A percentile compares a stretch with the other conserved stretches of the same genome.
Evolutionary conservation across 2,113 vertebrate species (phyloP).

Genomic region (Casuarius casuarius): DNA sequence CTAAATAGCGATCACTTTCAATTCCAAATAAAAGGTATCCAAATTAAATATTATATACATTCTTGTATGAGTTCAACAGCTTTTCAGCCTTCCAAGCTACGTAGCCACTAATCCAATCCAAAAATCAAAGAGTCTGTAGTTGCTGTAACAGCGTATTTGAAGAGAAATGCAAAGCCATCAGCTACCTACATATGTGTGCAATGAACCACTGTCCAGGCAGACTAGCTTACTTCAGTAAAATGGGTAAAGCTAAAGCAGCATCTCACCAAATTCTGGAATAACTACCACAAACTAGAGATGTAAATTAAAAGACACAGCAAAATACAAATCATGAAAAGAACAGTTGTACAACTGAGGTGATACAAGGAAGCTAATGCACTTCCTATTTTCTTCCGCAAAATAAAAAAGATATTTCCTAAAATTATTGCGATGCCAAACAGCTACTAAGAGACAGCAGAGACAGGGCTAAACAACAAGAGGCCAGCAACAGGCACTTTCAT

Average conservation of each 20-base stretch:
- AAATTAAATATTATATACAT: background rate
- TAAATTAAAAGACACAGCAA: background rate
- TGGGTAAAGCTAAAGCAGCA: background rate
- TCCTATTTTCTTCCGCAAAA: fast-evolving
- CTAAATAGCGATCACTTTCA: background rate
- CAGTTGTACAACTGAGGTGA: background rate
- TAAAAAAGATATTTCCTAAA: background rate
- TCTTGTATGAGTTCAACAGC: background rate
- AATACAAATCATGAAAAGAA: background rate
- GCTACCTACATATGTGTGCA: background rate
- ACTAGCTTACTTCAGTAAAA: background rate
- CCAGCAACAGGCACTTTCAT: background rate
- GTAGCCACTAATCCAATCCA: background rate
- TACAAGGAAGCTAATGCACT: background rate
- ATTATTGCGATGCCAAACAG: background rate
- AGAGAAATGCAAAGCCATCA: background rate
- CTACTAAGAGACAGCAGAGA: background rate
- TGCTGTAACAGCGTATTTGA: background rate
- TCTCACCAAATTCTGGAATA: background rate
- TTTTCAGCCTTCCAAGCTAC: background rate
- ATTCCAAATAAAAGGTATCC: background rate
- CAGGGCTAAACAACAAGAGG: background rate
- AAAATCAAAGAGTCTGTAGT: background rate
- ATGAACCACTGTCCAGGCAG: background rate
- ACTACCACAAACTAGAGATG: background rate